Base-by-base conservation (phyloP, 2,888 invertebrate species). In the Ochlodes sylvanus region DNA sequence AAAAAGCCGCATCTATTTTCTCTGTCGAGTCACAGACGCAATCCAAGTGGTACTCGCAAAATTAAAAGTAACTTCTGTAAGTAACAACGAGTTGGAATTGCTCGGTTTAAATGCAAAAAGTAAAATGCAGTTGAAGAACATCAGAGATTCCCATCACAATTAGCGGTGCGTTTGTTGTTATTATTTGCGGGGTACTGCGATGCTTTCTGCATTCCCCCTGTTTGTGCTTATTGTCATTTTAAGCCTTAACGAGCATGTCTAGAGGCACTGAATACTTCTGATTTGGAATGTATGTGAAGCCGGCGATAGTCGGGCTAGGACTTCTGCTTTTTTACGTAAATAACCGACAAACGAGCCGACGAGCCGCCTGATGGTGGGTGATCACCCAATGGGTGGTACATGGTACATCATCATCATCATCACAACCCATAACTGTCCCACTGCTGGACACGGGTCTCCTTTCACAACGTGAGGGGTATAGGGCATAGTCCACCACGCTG, bases 131-230 rank as follows among this genome's bases (percentile, higher is more conserved):
- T 41, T 65, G 12, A n/a, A 55, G 55, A 61, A 61, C 67, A 55
- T 67, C 61, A 61, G 61, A 67, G 61, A 58, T 34, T 47, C 6
- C 9, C 47, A 34, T 55, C 34, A 34, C 54, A 71, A 75, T 74
- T 74, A 74, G 75, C 76, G 76, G 75, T 70, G 63, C 72, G 62
- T 70, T 73, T 72, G 72, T 69, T 65, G 70, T 70, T 66, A 63
- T 58, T 60, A 67, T 10, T 54, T 32, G 17, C 55, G 42, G 47
- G n/a, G 55, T 55, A 54, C 65, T 27, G 52, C 41, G 41, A 44
- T 44, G 55, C 56, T 44, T 44, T 61, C 44, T 67, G 60, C 55
- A 42, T 55, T 65, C 50, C 15, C 41, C 41, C 17, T 34, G 38
- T 55, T 67, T 44, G 42, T 61, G 34, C 38, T 55, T 44, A 61